phyloP scores from a whole-genome alignment of 2,888 invertebrate genomes.

The Herminia tarsipennalis region DNA sequence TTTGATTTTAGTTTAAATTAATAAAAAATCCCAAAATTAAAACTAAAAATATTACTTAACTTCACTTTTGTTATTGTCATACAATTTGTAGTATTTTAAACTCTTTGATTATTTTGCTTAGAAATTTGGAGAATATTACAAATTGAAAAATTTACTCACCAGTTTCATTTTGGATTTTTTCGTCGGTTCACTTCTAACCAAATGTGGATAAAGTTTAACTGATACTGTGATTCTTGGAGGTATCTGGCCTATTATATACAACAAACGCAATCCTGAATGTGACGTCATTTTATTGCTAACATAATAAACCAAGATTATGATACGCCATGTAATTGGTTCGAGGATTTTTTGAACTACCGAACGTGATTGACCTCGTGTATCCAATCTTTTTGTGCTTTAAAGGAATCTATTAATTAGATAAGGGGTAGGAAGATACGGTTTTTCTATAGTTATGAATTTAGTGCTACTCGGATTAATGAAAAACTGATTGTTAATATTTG shows the following conservation, averaged over 20 bases:
- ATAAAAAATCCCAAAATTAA: too few relatives aligned
- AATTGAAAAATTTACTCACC: constrained; percentile 58
- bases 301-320: constrained; percentile 59
- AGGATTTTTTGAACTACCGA: constrained; percentile 50
- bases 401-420: constrained; percentile 63
- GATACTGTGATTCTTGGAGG: constrained; percentile 58
- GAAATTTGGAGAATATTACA: neutral
- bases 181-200: constrained; percentile 27
- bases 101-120: neutral
- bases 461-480: too few relatives aligned
- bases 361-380: constrained; percentile 71
- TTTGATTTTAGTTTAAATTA: too few relatives aligned
- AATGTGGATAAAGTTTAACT: constrained; percentile 51
- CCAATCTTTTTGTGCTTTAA: constrained; percentile 56
- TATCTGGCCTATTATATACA: constrained; percentile 75
- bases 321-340: constrained; percentile 69
- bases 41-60: too few relatives aligned
- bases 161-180: constrained; percentile 71
- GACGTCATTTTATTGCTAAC: constrained; percentile 67
- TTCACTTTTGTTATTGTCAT: too few relatives aligned
- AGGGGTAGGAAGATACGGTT: too few relatives aligned
- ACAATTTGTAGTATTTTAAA: too few relatives aligned
- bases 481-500: too few relatives aligned
- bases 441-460: too few relatives aligned
- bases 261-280: constrained; percentile 67